Evolutionary conservation across 2,113 vertebrate species (phyloP).

Genomic region (Pangasianodon gigas): DNA sequence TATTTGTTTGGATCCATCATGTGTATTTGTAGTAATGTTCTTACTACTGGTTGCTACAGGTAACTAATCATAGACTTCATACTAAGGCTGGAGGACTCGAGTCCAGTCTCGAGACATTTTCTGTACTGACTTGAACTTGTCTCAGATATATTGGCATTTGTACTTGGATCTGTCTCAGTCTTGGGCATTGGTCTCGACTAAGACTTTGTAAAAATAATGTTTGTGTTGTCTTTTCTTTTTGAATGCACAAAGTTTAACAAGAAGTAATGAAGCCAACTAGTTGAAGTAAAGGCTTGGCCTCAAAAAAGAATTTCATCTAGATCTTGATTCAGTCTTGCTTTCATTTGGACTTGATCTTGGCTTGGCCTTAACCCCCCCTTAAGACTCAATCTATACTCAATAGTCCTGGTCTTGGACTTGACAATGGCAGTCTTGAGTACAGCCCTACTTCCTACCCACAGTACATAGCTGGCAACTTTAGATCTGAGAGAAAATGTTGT

Average conservation of each 20-base stretch:
- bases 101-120: neutral
- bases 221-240: neutral
- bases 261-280: neutral
- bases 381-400: neutral
- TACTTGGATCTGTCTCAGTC: neutral
- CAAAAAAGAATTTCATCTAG: neutral
- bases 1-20: neutral
- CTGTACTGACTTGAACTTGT: neutral
- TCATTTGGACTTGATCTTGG: too few species aligned
- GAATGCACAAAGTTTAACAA: neutral
- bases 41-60: neutral
- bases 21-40: neutral
- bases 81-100: neutral
- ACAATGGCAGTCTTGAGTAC: neutral
- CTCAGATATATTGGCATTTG: neutral
- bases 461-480: conserved; percentile 64
- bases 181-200: neutral
- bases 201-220: neutral
- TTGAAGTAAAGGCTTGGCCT: neutral
- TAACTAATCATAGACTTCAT: neutral
- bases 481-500: conserved; percentile 80
- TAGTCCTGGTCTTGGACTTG: neutral
- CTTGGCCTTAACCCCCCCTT: neutral
- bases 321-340: neutral
- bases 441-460: neutral